These are phyloP conservation scores for Emmelina monodactyla DNA, from an alignment of 2,888 invertebrate genomes.

Conservation along the genomic window DNA sequence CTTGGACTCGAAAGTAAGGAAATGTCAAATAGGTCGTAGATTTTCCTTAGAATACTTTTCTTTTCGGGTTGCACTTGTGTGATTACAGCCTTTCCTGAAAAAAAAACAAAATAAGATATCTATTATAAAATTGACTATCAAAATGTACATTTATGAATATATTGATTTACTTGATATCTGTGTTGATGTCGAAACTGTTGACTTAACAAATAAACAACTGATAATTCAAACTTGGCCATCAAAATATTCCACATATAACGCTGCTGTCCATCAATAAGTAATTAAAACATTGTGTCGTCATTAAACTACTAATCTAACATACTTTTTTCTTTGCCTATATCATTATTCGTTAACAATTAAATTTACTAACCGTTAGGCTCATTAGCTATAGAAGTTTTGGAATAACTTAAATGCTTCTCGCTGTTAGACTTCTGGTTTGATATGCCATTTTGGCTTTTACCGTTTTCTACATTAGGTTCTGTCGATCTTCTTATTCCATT, in stretches of 20 bases:
- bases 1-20: slow-evolving; percentile 68
- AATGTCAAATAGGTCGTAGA: slow-evolving; percentile 67
- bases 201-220: background rate
- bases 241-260: slow-evolving; percentile 1
- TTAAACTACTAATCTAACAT: no score
- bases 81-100: slow-evolving; percentile 23
- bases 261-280: no score
- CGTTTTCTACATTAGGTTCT: slow-evolving; percentile 19
- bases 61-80: slow-evolving; percentile 11
- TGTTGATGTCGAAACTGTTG: background rate
- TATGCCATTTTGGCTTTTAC: slow-evolving; percentile 17
- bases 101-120: background rate
- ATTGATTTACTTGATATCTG: slow-evolving; percentile 4
- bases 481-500: slow-evolving; percentile 21
- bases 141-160: background rate
- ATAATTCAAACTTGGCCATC: background rate
- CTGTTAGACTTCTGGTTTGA: slow-evolving; percentile 27
- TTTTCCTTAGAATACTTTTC: slow-evolving; percentile 29
- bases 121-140: background rate
- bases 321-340: no score
- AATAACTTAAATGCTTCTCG: slow-evolving; percentile 25
- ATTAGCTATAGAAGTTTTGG: slow-evolving; percentile 20
- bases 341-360: no score
- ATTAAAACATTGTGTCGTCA: no score
- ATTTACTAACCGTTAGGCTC: slow-evolving; percentile 27